Evolutionary conservation across 2,888 invertebrate genomes (phyloP).

Genomic region (Lacanobia wlatinum): DNA sequence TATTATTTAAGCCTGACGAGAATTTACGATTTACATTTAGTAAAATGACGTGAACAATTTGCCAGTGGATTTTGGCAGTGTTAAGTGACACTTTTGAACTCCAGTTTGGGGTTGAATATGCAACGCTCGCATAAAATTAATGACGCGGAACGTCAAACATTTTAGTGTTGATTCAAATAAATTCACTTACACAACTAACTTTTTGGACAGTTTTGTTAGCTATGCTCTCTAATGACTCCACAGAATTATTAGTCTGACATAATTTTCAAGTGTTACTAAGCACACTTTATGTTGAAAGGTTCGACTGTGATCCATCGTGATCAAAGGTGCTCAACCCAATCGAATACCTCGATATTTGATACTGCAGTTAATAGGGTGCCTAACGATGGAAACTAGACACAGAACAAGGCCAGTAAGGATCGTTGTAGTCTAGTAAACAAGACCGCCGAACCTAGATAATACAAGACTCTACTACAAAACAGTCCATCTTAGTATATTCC

Average conservation of each 20-base stretch:
- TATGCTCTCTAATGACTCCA: not conserved
- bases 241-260: not conserved
- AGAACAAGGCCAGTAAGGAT: not conserved
- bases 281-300: not conserved
- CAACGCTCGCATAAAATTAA: constrained; percentile 43
- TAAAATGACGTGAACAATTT: constrained; percentile 64
- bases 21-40: constrained; percentile 78
- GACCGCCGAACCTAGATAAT: not conserved
- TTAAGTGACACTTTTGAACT: constrained; percentile 48
- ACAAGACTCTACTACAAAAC: constrained; percentile 5
- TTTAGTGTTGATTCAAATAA: constrained; percentile 36
- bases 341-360: not conserved
- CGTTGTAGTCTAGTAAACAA: not conserved
- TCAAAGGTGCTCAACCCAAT: constrained; percentile 9
- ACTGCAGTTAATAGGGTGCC: not conserved
- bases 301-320: not conserved
- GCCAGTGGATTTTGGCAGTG: constrained; percentile 51
- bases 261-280: not conserved
- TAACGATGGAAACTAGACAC: constrained; percentile 7
- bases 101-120: constrained; percentile 45
- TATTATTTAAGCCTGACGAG: constrained; percentile 66
- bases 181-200: constrained; percentile 15
- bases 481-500: constrained; percentile 9
- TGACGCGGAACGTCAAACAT: constrained; percentile 32
- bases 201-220: constrained; percentile 10